Percentiles rank a stretch among this genome's conserved stretches.
Evolutionary conservation across 2,113 vertebrate genomes (phyloP).

Genomic region (Chlamydotis undulata): DNA sequence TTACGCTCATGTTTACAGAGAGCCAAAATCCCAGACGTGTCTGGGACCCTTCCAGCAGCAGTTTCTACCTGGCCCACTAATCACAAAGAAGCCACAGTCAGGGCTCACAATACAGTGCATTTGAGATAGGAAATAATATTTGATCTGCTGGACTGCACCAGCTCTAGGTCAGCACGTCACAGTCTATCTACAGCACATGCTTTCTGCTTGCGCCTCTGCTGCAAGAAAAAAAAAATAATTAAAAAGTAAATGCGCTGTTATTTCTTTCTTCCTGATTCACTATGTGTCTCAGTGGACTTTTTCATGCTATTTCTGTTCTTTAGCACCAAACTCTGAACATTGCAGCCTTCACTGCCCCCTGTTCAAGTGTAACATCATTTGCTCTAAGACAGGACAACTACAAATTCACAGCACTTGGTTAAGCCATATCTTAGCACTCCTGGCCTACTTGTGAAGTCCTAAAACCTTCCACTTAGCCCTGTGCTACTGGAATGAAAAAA

Average conservation of each 20-base stretch:
- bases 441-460: background rate
- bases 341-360: background rate
- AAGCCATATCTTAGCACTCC: background rate
- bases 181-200: background rate
- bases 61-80: background rate
- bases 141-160: background rate
- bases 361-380: background rate
- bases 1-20: background rate
- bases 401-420: background rate
- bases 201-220: background rate
- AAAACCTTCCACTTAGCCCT: background rate
- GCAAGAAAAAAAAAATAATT: background rate
- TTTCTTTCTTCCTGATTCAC: background rate
- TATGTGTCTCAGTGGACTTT: background rate
- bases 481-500: background rate
- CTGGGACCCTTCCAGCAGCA: background rate
- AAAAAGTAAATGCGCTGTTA: background rate
- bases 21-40: background rate
- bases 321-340: background rate
- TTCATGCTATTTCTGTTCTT: background rate
- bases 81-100: background rate
- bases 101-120: background rate
- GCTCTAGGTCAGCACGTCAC: background rate
- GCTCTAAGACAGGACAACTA: background rate
- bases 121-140: background rate